These are phyloP conservation scores for Cremastinae sp. DNA, from an alignment of 2,888 invertebrate species.

Conservation along the genomic window DNA sequence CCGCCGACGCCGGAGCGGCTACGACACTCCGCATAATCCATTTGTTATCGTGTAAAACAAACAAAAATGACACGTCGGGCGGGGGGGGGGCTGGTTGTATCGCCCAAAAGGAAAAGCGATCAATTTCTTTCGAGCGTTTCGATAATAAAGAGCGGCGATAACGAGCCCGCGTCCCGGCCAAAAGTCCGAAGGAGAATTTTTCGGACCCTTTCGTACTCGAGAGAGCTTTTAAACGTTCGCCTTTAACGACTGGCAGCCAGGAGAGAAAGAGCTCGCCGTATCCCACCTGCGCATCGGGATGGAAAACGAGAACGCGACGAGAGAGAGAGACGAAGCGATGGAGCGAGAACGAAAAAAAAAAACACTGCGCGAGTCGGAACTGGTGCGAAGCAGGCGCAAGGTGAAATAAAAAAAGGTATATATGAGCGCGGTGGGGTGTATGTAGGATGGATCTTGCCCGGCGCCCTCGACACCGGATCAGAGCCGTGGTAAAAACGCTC, in stretches of 20 bases:
- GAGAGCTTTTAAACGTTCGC: slow-evolving; percentile 61
- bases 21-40: background rate
- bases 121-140: background rate
- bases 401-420: slow-evolving; percentile 48
- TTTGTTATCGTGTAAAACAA: no score
- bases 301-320: slow-evolving; percentile 16
- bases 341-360: slow-evolving; percentile 21
- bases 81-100: no score
- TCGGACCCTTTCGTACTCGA: slow-evolving; percentile 45
- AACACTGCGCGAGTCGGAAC: slow-evolving; percentile 38
- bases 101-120: no score
- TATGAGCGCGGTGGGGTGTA: slow-evolving; percentile 50
- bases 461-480: slow-evolving; percentile 58
- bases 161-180: slow-evolving; percentile 4
- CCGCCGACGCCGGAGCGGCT: background rate
- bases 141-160: background rate
- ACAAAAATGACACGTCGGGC: no score
- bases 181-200: slow-evolving; percentile 26
- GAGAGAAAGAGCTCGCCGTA: slow-evolving; percentile 63
- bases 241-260: slow-evolving; percentile 52
- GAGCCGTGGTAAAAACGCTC: slow-evolving; percentile 61
- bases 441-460: slow-evolving; percentile 60
- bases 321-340: slow-evolving; percentile 14
- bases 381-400: slow-evolving; percentile 48
- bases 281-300: slow-evolving; percentile 40